Evolutionary conservation across 2,113 vertebrate genomes (phyloP), one percentile per base, ranked within the genome.

Genomic region (Lucifuga dentata): DNA sequence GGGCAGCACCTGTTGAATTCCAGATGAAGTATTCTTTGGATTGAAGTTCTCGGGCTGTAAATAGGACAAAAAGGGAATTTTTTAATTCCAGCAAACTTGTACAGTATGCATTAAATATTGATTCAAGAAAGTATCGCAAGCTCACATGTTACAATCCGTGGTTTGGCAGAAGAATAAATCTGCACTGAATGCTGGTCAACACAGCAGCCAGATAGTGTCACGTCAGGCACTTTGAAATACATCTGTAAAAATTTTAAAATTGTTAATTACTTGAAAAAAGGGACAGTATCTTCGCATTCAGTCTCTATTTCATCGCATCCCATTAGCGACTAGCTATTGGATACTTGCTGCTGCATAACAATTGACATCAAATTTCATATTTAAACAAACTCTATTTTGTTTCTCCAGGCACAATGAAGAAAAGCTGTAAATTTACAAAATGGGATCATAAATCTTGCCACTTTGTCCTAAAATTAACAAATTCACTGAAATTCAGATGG

Each of bases 21-120:
- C 98, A 99, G 82, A 98, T 95, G 88, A 92, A 96, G 83, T 96
- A 98, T 69, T 96, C 90, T 3, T 95, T 95, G 76, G 96, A 96
- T 65, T 95, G 87, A 71, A 97, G 88, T 76, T 97, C 96, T 77
- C 93, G 92, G 9, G 94, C 97, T 99, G 68, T 61, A 90, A 68
- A 26, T 41, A 53, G 36, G 5, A 58, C 12, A 51, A 5, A 48
- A 2, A 65, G 8, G 44, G 0, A 0, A n/a, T 0, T 10, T 52
- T 8, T 45, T 21, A 39, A 10, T 69, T 26, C 48, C 9, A 70
- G n/a, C 0, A 69, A 52, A 66, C 0, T 1, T 26, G 15, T 2
- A 26, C 0, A 48, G 2, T 1, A 45, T 46, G 32, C 0, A 16
- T 24, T 66, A n/a, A 15, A 49, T 5, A 5, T 12, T 5, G 33